Evolutionary conservation across 35 echinoderm and acorn worm genomes (phyloP).

Genomic region (Hemicentrotus pulcherrimus): DNA sequence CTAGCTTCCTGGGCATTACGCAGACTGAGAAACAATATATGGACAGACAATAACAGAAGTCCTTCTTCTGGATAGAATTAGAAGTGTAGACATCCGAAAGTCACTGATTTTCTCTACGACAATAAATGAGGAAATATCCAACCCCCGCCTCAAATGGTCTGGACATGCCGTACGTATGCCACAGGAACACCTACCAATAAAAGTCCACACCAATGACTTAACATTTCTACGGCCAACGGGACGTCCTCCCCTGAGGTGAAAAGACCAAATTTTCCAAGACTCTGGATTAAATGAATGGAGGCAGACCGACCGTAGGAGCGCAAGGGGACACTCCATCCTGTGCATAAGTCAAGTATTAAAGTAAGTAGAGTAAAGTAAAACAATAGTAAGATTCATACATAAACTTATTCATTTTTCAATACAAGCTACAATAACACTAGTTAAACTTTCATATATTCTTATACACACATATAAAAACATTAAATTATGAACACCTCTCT

Average conservation of each 20-base stretch:
- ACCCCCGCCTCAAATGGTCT: not conserved
- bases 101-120: not conserved
- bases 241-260: no score
- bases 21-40: constrained; percentile 15
- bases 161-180: not conserved
- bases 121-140: not conserved
- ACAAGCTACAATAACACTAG: no score
- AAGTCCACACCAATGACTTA: no score
- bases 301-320: not conserved
- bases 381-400: no score
- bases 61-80: not conserved
- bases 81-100: not conserved
- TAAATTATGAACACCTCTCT: no score
- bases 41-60: not conserved
- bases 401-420: no score
- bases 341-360: not conserved
- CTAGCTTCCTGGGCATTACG: not conserved
- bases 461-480: no score
- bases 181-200: no score
- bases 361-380: no score
- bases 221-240: no score
- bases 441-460: no score
- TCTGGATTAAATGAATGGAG: not conserved
- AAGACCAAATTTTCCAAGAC: no score
- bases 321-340: constrained; percentile 10